phyloP scores from a whole-genome alignment of 2,113 vertebrate genomes.

The Puntigrus tetrazona region DNA sequence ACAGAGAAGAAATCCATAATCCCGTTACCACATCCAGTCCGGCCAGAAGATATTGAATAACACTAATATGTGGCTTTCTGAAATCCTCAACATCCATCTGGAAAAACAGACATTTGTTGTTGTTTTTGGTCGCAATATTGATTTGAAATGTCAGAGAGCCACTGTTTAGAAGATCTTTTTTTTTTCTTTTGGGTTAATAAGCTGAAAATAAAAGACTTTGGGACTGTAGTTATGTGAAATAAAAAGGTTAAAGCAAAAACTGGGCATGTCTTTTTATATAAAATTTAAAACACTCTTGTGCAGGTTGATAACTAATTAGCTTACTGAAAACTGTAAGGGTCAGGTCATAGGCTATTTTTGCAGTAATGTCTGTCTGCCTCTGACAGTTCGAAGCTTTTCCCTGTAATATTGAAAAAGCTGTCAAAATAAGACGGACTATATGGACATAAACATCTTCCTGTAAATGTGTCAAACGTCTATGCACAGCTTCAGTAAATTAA shows the following conservation, averaged over 20 bases:
- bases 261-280: neutral
- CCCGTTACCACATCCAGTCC: slow-evolving; percentile 91
- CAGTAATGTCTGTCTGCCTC: neutral
- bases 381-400: neutral
- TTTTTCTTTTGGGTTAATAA: neutral
- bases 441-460: neutral
- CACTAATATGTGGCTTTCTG: slow-evolving; percentile 74
- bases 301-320: neutral
- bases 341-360: neutral
- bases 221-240: neutral
- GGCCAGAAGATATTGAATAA: slow-evolving; percentile 97
- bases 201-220: neutral
- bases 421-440: neutral
- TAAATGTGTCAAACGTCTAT: neutral
- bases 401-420: neutral
- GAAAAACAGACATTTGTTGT: slow-evolving; percentile 15
- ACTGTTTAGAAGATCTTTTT: slow-evolving; percentile 31
- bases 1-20: slow-evolving; percentile 94
- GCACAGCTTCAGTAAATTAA: neutral
- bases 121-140: neutral
- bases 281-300: neutral
- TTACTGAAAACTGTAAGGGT: neutral
- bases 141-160: slow-evolving; percentile 33
- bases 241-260: neutral
- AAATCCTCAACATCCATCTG: slow-evolving; percentile 38